Evolutionary conservation across 2,797 vertebrate species (phyloP).

Genomic region (Perodicticus potto): DNA sequence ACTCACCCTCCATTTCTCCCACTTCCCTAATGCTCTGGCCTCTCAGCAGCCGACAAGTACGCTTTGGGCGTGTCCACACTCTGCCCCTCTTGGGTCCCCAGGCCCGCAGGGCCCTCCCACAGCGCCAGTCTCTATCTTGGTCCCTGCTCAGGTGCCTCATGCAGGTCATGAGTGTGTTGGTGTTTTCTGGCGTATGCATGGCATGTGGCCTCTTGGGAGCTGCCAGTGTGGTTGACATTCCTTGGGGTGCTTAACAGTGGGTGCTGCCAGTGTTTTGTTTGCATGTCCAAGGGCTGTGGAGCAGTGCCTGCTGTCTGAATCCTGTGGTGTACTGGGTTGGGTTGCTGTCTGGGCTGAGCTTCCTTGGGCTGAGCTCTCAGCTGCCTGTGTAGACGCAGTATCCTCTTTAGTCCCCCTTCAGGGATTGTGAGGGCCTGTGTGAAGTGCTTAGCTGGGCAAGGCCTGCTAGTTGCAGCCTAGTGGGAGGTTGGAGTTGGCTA

Average conservation of each 20-base stretch:
- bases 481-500: background rate
- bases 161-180: conserved; percentile 82
- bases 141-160: conserved; percentile 95
- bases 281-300: conserved; percentile 28
- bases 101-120: conserved; percentile 93
- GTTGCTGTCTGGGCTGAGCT: background rate
- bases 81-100: conserved; percentile 94
- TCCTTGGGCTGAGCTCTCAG: background rate
- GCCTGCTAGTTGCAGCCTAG: background rate
- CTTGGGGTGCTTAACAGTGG: conserved; percentile 39
- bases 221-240: conserved; percentile 41
- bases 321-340: background rate
- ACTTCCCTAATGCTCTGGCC: conserved; percentile 69
- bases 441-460: background rate
- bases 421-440: background rate
- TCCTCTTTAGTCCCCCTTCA: background rate
- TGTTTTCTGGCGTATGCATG: conserved; percentile 82
- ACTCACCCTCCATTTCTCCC: conserved; percentile 28
- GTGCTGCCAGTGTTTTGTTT: background rate
- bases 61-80: conserved; percentile 97
- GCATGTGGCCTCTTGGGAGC: conserved; percentile 33
- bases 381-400: background rate
- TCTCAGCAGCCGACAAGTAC: conserved; percentile 96
- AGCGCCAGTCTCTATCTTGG: conserved; percentile 95
- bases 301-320: background rate